Percentiles rank a stretch among this genome's conserved stretches.
Evolutionary conservation across 2,113 vertebrate species (phyloP).

Genomic region (Prochilodus magdalenae): DNA sequence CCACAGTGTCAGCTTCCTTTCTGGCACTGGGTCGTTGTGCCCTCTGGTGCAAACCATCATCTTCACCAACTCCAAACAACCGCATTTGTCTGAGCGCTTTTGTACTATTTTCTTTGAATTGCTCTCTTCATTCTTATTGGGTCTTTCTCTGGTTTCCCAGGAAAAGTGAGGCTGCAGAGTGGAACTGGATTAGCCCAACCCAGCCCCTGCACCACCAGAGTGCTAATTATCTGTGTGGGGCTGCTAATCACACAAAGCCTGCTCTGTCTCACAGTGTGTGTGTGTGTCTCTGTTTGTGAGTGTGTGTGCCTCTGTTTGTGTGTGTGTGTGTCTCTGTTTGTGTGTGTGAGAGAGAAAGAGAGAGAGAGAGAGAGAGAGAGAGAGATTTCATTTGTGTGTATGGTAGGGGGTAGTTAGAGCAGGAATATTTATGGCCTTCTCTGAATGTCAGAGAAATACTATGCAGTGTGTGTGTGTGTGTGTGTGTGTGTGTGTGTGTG

Average conservation of each 20-base stretch:
- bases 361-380: neutral
- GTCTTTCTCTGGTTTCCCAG: slow-evolving; percentile 43
- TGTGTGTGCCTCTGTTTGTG: slow-evolving; percentile 56
- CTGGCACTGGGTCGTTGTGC: neutral
- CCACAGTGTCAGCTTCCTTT: slow-evolving; percentile 2
- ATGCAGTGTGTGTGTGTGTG: slow-evolving; percentile 16
- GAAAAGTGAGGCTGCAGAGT: slow-evolving; percentile 31
- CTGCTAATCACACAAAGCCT: slow-evolving; percentile 56
- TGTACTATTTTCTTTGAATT: slow-evolving; percentile 13
- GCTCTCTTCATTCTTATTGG: neutral
- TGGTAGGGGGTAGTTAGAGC: slow-evolving; percentile 37
- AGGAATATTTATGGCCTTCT: slow-evolving; percentile 48
- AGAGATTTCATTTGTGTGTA: slow-evolving; percentile 22
- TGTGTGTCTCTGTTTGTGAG: neutral
- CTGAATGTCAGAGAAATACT: slow-evolving; percentile 50
- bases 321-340: slow-evolving; percentile 10
- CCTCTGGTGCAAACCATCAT: slow-evolving; percentile 36
- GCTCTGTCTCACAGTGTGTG: slow-evolving; percentile 49
- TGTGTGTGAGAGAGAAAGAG: slow-evolving; percentile 7
- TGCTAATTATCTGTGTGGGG: slow-evolving; percentile 59
- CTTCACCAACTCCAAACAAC: slow-evolving; percentile 34
- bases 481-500: slow-evolving; percentile 21
- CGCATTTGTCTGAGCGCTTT: slow-evolving; percentile 34
- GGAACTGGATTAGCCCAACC: slow-evolving; percentile 50
- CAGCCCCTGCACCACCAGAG: slow-evolving; percentile 48